Conservation (phyloP, 2,113 vertebrate genomes). For the Benitochromis conjunctus region DNA sequence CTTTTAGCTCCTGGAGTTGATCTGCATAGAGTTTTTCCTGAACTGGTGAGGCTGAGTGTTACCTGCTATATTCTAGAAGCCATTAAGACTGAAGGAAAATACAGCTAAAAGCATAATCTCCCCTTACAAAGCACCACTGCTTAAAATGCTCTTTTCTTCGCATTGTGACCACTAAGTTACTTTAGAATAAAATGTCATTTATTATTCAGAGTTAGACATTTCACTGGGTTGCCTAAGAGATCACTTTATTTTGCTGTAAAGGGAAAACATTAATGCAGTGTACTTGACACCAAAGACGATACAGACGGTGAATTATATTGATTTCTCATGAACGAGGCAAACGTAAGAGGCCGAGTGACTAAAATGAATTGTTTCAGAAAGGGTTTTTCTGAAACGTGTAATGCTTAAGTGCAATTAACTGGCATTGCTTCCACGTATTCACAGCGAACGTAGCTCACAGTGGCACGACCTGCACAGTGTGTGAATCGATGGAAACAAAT, state of each 20-base stretch:
- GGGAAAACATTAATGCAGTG: background rate
- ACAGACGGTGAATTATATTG: background rate
- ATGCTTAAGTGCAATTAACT: conserved; percentile 37
- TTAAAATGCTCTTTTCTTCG: background rate
- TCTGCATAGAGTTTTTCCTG: background rate
- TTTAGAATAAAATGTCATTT: background rate
- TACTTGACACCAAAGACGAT: conserved; percentile 23
- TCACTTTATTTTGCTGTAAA: background rate
- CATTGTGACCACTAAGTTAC: background rate
- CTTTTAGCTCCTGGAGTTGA: background rate
- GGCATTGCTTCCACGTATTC: background rate
- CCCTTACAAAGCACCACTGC: background rate
- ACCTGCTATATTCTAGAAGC: background rate
- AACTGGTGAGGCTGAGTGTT: background rate
- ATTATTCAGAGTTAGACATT: background rate
- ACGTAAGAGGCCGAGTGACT: background rate
- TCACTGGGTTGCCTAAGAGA: background rate
- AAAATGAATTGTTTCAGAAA: background rate
- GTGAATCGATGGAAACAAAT: background rate
- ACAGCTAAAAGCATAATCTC: background rate
- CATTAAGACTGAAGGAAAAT: background rate
- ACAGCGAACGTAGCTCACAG: background rate
- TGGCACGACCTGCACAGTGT: background rate
- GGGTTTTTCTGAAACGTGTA: background rate
- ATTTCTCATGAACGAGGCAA: background rate